These are phyloP conservation scores for Bujurquina vittata DNA, from an alignment of 2,113 vertebrate genomes.

Conservation along the genomic window DNA sequence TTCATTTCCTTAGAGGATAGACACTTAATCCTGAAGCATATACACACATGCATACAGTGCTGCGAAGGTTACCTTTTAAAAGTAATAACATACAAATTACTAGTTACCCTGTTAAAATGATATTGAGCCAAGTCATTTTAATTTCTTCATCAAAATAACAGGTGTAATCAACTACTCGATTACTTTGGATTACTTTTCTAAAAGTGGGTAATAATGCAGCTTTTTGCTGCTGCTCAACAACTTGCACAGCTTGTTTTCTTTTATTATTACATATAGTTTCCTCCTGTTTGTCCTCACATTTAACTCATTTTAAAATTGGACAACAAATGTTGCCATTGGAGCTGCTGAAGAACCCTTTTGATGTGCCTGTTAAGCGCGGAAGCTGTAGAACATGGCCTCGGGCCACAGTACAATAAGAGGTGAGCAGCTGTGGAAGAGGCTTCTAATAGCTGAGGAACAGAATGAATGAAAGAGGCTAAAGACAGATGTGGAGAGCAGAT, in stretches of 20 bases:
- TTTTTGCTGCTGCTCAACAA: background rate
- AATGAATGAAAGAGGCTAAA: background rate
- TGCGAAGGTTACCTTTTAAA: background rate
- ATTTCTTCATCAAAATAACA: too few relatives aligned
- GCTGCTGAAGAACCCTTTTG: background rate
- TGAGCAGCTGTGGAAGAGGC: slow-evolving; percentile 8
- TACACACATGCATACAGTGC: background rate
- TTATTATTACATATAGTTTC: background rate
- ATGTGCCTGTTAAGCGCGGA: background rate
- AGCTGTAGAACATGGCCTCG: background rate
- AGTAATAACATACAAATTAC: too few relatives aligned
- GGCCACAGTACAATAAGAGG: slow-evolving; percentile 13
- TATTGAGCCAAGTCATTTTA: too few relatives aligned
- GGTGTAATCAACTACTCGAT: too few relatives aligned
- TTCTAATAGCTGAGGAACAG: background rate
- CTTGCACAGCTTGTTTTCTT: too few relatives aligned
- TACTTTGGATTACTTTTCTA: background rate
- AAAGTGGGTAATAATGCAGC: background rate
- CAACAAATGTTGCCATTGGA: background rate
- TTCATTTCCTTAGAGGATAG: slow-evolving; percentile 9
- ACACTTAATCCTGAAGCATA: background rate
- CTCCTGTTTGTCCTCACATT: background rate
- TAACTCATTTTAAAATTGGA: background rate
- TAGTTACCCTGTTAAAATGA: too few relatives aligned
- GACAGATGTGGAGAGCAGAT: slow-evolving; percentile 8